Base-by-base conservation (phyloP, 2,888 invertebrate species). In the Cheilosia vernalis region DNA sequence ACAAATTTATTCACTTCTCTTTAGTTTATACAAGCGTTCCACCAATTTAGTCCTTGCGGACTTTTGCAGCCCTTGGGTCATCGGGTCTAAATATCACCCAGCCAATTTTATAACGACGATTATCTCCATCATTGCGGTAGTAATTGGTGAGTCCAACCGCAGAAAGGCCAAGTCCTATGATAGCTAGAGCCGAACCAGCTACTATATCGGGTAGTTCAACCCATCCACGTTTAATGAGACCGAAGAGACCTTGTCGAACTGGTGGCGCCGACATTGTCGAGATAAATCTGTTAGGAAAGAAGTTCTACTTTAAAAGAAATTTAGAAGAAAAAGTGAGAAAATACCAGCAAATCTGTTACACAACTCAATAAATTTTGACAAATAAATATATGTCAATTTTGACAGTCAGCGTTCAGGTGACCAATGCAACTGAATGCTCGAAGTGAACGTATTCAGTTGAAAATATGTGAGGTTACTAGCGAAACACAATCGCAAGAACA, bases 121-220 rank as follows among this genome's bases (percentile, higher is more conserved):
- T 95, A 89, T 95, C 95, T 66, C 95, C 94, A 89, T 95, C 95
- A 47, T 93, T 93, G 80, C 92, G 91, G 24, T 92, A 89, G 88
- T 95, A 94, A 44, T 93, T 93, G 79, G 91, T 90, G 60, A 93
- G 87, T 2, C 93, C 94, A 44, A 92, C 60, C 21, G 89, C 89
- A 19, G 93, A 93, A 81, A 95, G 87, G 7, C 91, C 93, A 4
- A 94, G 61, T 33, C 96, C 96, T 44, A 93, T 89, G 0, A 95
- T 0, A 0, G 93, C 95, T 87, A 95, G 87, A 15, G 93, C 93
- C 2, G 94, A 91, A 27, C 94, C 93, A 33, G 93, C 95, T 51
- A 96, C 91, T 60, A 96, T 92, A 91, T 96, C 96, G 4, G 96
- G 96, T 80, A 95, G 94, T 92, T 96, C 95, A 89, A 93, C 92